These are phyloP conservation scores for Sturnus vulgaris DNA, from an alignment of 2,113 vertebrate species.

Conservation along the genomic window DNA sequence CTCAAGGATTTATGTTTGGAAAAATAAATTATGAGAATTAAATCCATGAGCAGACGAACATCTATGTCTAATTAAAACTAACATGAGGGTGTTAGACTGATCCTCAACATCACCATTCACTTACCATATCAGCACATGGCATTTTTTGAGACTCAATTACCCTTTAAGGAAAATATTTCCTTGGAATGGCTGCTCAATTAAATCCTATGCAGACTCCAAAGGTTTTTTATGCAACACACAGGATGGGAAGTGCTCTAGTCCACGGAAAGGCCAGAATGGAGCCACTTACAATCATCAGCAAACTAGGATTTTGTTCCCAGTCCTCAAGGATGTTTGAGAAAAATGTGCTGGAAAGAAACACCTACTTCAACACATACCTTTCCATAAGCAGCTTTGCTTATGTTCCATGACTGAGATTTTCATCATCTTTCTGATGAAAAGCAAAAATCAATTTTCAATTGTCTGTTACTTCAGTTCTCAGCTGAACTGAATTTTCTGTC, in stretches of 20 bases:
- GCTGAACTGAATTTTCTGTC: background rate
- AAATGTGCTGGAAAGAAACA: background rate
- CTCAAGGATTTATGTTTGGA: background rate
- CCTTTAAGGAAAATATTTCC: background rate
- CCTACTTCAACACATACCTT: background rate
- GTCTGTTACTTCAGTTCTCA: background rate
- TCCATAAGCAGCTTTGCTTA: background rate
- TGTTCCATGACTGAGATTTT: background rate
- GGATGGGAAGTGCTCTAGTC: background rate
- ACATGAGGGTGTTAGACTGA: background rate
- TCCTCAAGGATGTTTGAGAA: background rate
- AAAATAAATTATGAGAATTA: background rate
- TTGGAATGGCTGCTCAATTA: background rate
- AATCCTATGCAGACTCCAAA: background rate
- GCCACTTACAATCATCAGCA: background rate
- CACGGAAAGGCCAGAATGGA: background rate
- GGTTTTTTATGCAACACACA: background rate
- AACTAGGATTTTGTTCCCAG: background rate
- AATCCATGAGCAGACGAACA: background rate
- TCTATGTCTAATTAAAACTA: background rate
- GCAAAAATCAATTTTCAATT: background rate
- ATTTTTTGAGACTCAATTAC: background rate
- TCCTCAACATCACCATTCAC: background rate
- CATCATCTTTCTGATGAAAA: background rate
- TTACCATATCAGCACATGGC: background rate